These are phyloP conservation scores for Pongo abelii DNA, from an alignment of 2,113 vertebrate genomes.

Conservation along the genomic window DNA sequence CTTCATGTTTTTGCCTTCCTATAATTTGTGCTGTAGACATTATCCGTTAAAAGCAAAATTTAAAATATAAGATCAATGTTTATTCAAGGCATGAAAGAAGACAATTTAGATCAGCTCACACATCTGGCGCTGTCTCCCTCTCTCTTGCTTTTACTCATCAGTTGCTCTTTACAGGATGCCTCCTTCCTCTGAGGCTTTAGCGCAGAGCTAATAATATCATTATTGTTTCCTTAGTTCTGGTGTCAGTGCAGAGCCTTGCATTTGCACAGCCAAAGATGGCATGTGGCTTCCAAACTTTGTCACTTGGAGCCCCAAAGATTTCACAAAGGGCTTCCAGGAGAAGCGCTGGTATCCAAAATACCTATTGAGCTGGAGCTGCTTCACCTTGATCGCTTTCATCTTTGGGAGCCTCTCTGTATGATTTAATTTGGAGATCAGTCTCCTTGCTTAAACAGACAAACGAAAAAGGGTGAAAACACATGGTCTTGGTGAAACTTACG, in stretches of 20 bases:
- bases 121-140: background rate
- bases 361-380: background rate
- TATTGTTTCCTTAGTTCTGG: background rate
- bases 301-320: background rate
- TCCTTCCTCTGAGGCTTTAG: background rate
- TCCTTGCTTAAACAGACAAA: background rate
- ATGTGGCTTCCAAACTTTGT: background rate
- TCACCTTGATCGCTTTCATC: background rate
- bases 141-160: background rate
- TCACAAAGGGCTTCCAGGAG: background rate
- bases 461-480: background rate
- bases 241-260: background rate
- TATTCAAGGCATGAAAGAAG: constrained; percentile 33
- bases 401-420: background rate
- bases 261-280: background rate
- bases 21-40: constrained; percentile 70
- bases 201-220: background rate
- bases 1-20: constrained; percentile 69
- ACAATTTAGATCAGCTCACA: background rate
- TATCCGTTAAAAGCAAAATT: constrained; percentile 72
- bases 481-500: background rate
- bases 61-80: constrained; percentile 64
- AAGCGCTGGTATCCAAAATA: too few relatives aligned
- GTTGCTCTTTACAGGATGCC: background rate
- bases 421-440: background rate